Base-by-base conservation (phyloP, 2,888 invertebrate species). In the Gerris lacustris region DNA sequence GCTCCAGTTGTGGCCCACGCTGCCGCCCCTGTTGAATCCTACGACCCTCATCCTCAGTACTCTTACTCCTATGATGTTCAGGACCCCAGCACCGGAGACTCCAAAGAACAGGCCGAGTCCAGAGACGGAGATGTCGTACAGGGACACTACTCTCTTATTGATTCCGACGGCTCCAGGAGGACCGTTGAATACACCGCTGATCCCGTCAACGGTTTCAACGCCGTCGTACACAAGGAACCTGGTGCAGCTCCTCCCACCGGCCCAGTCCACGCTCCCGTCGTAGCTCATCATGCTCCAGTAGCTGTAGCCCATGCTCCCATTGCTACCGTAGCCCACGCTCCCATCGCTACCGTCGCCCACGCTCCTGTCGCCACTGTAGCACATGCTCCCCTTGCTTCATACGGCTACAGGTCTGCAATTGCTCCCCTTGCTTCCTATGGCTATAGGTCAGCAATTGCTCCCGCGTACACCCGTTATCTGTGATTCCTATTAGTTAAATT, bases 251-350 rank as follows among this genome's bases (percentile, higher is more conserved):
- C 18, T 9, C 15, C 66, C 9, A 9, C 11, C 9, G 66, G 15
- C 17, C 66, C 66, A 2, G 66, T 66, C 17, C 18, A 66, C n/a
- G 73, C 73, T 64, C 72, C 72, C 64, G 67, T 45, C 15, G 64
- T 71, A 45, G 66, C 73, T n/a, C 31, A 31, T 4, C 11, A 17
- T 47, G 44, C 69, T 44, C 63, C 66, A 44, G 68, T 71, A 31
- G 67, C 70, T 11, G 63, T 73, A 55, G 70, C 70, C 66, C 69
- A 69, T 45, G 69, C 71, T 55, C 17, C 72, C 45, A 45, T 71
- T 6, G 70, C 67, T 45, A 44, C 67, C 66, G 69, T 66, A 11
- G 11, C 66, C 45, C 67, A 63, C 45, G 66, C 69, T 63, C 69
- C 62, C 15, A 44, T 63, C 9, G 69, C 69, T 6, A 55, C 69